phyloP scores from a whole-genome alignment of 2,113 vertebrate species.

The Gila orcuttii region DNA sequence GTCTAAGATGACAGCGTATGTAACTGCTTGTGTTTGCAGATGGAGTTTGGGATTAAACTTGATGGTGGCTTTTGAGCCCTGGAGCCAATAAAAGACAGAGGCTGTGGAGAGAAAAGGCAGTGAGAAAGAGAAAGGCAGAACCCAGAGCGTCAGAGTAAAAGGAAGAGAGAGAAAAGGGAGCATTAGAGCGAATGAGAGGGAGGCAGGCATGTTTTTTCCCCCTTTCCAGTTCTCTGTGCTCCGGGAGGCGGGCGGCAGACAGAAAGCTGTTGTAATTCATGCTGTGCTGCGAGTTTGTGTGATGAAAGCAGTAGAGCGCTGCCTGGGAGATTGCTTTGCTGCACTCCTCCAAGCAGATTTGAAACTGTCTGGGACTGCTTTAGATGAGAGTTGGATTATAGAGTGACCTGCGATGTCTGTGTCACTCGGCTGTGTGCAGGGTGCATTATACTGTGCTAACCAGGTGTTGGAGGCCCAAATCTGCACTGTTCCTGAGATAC shows the following conservation, averaged over 20 bases:
- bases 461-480: constrained; percentile 91
- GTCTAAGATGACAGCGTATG: constrained; percentile 65
- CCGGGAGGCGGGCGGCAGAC: constrained; percentile 87
- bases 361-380: constrained; percentile 97
- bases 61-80: constrained; percentile 74
- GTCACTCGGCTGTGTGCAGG: constrained; percentile 95
- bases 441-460: constrained; percentile 96
- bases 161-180: constrained; percentile 67
- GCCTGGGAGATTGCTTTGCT: constrained; percentile 99
- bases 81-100: constrained; percentile 68
- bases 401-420: constrained; percentile 99
- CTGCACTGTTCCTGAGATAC: constrained; percentile 84
- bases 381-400: constrained; percentile 99
- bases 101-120: constrained; percentile 66
- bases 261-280: constrained; percentile 98
- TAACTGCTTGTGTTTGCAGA: constrained; percentile 70
- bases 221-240: constrained; percentile 76
- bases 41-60: constrained; percentile 76
- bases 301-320: constrained; percentile 99
- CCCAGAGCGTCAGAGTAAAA: constrained; percentile 22
- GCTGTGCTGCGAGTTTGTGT: constrained; percentile 97
- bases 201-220: constrained; percentile 78
- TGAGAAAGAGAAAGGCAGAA: constrained; percentile 28
- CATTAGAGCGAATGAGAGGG: constrained; percentile 67
- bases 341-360: constrained; percentile 99